Evolutionary conservation across 2,797 vertebrate species (phyloP).

Genomic region (Anas capensis): DNA sequence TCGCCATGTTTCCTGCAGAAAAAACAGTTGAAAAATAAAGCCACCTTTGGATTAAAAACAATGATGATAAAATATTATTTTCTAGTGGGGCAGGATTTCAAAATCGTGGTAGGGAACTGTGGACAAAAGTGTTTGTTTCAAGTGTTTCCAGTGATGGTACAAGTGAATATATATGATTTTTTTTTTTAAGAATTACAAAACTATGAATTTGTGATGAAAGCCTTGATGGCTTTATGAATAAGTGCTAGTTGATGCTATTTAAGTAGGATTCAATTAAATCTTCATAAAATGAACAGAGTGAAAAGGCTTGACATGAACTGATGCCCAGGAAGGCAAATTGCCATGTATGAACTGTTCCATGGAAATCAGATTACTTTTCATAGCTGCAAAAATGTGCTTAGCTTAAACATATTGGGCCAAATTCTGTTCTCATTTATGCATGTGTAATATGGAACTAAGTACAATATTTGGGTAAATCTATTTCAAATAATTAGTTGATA

Average conservation of each 20-base stretch:
- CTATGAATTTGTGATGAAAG: slow-evolving; percentile 72
- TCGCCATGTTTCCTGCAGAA: rapidly evolving
- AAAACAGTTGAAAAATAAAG: not conserved
- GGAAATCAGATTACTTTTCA: slow-evolving; percentile 75
- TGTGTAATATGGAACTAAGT: slow-evolving; percentile 64
- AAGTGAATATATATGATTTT: slow-evolving; percentile 26
- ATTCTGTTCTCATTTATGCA: slow-evolving; percentile 66
- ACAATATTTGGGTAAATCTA: slow-evolving; percentile 73
- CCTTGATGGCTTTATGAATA: slow-evolving; percentile 74
- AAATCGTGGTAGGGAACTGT: not conserved
- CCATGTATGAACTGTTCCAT: slow-evolving; percentile 73
- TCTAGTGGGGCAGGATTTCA: slow-evolving; percentile 2
- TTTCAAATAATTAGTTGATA: slow-evolving; percentile 76
- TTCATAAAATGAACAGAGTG: slow-evolving; percentile 72
- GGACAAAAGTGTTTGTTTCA: slow-evolving; percentile 57
- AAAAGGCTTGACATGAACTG: slow-evolving; percentile 73
- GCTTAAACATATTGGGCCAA: slow-evolving; percentile 63
- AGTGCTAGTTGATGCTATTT: slow-evolving; percentile 78
- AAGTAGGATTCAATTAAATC: slow-evolving; percentile 78
- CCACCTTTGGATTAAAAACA: slow-evolving; percentile 9
- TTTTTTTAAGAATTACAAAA: slow-evolving; percentile 62
- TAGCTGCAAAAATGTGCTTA: slow-evolving; percentile 74
- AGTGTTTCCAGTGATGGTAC: slow-evolving; percentile 50
- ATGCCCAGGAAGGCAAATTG: slow-evolving; percentile 71
- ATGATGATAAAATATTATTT: not conserved